Percentiles rank a stretch among this genome's conserved stretches.
These are phyloP conservation scores for Drosophila affinis DNA, from an alignment of 2,888 invertebrate genomes.

Conservation along the genomic window DNA sequence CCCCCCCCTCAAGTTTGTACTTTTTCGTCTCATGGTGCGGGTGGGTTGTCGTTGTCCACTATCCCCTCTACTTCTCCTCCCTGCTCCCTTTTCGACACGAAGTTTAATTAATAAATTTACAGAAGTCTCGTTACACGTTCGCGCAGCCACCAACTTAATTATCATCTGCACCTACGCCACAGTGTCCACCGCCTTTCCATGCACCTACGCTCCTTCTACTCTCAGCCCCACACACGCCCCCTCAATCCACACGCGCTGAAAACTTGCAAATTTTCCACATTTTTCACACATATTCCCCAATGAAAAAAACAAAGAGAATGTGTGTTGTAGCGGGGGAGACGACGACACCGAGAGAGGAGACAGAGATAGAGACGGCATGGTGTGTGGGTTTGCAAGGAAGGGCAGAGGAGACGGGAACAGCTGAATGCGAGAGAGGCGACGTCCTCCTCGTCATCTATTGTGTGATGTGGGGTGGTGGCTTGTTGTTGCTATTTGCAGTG, in stretches of 20 bases:
- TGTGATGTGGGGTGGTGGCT: conserved; percentile 15
- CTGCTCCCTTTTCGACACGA: conserved; percentile 15
- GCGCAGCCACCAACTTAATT: conserved; percentile 65
- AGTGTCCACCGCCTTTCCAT: neutral
- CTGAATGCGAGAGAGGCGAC: neutral
- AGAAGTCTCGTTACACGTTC: conserved; percentile 45
- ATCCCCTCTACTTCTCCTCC: neutral
- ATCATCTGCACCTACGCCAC: conserved; percentile 29
- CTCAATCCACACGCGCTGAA: conserved; percentile 24
- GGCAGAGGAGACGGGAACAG: neutral
- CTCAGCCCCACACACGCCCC: neutral
- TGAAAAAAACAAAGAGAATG: conserved; percentile 18
- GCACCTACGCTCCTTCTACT: neutral
- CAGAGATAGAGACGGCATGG: neutral
- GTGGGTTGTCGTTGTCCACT: neutral
- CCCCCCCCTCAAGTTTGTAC: too few relatives aligned
- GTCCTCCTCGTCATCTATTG: conserved; percentile 8
- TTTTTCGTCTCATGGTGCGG: conserved; percentile 5
- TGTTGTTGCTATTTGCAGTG: conserved; percentile 45
- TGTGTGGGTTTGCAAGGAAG: neutral
- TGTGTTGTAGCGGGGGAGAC: neutral
- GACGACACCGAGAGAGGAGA: neutral
- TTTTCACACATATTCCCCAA: conserved; percentile 41
- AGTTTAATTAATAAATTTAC: conserved; percentile 64
- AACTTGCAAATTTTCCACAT: conserved; percentile 51